phyloP scores from a whole-genome alignment of 2,113 vertebrate genomes.

The Aix galericulata region DNA sequence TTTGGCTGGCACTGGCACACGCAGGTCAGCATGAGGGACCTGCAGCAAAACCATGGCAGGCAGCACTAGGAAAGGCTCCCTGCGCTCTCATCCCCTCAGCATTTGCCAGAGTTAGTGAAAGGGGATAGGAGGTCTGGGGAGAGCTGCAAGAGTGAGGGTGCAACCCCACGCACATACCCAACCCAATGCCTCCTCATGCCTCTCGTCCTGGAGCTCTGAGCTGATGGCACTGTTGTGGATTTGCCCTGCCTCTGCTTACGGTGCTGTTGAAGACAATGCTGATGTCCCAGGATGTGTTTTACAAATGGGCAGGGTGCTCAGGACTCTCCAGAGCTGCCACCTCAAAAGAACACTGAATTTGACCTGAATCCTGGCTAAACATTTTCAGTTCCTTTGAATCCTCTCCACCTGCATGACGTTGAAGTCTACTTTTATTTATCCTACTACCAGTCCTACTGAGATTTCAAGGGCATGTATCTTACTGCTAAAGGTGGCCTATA shows the following conservation, averaged over 20 bases:
- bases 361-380: not conserved
- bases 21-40: not conserved
- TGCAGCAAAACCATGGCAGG: not conserved
- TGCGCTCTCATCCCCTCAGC: rapidly evolving
- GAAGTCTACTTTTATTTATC: not conserved
- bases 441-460: constrained; percentile 3
- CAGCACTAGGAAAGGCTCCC: not conserved
- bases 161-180: rapidly evolving
- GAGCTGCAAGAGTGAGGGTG: not conserved
- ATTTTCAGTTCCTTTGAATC: not conserved
- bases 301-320: not conserved
- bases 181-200: not conserved
- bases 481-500: constrained; percentile 14
- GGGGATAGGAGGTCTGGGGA: not conserved
- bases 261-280: not conserved
- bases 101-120: not conserved
- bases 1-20: constrained; percentile 16
- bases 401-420: not conserved
- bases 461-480: constrained; percentile 36
- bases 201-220: not conserved
- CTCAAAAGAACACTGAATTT: not conserved
- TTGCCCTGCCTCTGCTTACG: not conserved
- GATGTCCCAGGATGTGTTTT: not conserved
- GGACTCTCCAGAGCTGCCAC: not conserved
- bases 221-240: not conserved